Percentiles rank a stretch among this genome's conserved stretches.
phyloP scores from a whole-genome alignment of 1,140 invertebrate species.

The Drosophila kohkoa region DNA sequence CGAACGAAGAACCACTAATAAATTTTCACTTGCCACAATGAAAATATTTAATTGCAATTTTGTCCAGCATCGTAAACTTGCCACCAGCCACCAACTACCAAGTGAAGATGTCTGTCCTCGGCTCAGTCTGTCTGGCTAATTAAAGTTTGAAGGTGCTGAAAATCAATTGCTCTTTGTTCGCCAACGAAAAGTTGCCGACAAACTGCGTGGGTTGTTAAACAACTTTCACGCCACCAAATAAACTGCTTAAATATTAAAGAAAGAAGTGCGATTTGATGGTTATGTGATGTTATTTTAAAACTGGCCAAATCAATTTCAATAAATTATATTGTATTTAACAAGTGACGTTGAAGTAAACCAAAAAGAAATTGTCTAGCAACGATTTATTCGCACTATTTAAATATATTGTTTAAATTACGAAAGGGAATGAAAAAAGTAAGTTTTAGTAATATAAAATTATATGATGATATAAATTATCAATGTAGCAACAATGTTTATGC shows the following conservation, averaged over 20 bases:
- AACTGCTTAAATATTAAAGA: background rate
- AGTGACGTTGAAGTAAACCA: too few species aligned
- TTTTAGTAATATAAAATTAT: too few species aligned
- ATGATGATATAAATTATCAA: too few species aligned
- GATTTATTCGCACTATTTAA: too few species aligned
- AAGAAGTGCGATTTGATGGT: background rate
- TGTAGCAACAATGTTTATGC: too few species aligned
- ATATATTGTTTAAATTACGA: too few species aligned
- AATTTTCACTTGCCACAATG: conserved; percentile 51
- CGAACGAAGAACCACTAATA: conserved; percentile 59
- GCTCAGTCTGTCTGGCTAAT: conserved; percentile 31
- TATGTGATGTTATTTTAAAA: background rate
- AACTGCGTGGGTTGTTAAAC: background rate
- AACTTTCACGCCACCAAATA: background rate
- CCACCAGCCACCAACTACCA: background rate
- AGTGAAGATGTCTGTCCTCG: conserved; percentile 7
- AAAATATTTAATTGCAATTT: conserved; percentile 60
- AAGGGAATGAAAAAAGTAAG: too few species aligned
- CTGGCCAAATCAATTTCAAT: background rate
- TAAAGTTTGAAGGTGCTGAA: conserved; percentile 54
- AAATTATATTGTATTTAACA: too few species aligned
- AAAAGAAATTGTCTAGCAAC: too few species aligned
- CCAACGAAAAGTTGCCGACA: background rate
- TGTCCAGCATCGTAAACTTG: conserved; percentile 31
- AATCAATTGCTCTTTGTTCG: conserved; percentile 42